Conservation (phyloP, 2,113 vertebrate genomes). For the Panthera tigris region DNA sequence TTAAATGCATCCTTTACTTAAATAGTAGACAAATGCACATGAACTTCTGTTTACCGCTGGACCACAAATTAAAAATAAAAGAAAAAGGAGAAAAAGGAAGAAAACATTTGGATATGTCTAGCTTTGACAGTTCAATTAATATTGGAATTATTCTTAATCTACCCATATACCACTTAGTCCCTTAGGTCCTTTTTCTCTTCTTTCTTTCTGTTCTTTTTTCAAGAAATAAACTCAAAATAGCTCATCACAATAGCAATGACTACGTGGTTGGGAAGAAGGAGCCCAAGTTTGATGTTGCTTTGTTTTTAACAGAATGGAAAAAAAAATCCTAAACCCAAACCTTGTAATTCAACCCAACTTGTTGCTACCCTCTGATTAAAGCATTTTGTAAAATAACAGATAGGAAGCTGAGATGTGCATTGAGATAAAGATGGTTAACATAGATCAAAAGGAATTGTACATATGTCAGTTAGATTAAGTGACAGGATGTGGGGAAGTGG, state of each 20-base stretch:
- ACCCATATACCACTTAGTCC: conserved; percentile 20
- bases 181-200: neutral
- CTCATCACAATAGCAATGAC: conserved; percentile 76
- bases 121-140: conserved; percentile 72
- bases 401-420: conserved; percentile 80
- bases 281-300: conserved; percentile 67
- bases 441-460: conserved; percentile 81
- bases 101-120: conserved; percentile 62
- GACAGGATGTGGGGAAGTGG: conserved; percentile 80
- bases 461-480: conserved; percentile 79
- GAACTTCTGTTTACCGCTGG: conserved; percentile 70
- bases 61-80: neutral
- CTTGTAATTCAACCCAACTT: conserved; percentile 82
- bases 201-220: conserved; percentile 37
- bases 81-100: neutral
- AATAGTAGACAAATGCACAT: neutral
- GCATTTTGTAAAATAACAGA: conserved; percentile 77
- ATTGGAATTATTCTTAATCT: conserved; percentile 76
- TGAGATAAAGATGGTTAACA: conserved; percentile 80
- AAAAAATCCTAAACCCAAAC: conserved; percentile 29
- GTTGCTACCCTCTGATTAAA: conserved; percentile 83
- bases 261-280: conserved; percentile 63
- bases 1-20: neutral
- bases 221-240: conserved; percentile 73
- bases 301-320: conserved; percentile 64